A percentile compares a stretch with the other conserved stretches of the same genome.
Conservation (phyloP, 1,140 invertebrate genomes). For the Cydia strobilella region DNA sequence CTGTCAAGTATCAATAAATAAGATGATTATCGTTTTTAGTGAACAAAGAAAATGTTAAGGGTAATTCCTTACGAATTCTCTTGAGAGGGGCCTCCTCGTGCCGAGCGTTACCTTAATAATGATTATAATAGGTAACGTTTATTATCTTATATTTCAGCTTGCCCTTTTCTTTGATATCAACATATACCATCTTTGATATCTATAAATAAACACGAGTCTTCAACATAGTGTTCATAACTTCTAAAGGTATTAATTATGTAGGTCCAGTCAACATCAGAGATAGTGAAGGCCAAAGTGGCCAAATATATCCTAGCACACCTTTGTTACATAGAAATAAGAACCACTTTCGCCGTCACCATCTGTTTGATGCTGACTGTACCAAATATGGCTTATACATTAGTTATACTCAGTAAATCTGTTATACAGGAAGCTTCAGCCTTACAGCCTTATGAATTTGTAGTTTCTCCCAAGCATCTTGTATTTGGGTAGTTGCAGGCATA, state of each 20-base stretch:
- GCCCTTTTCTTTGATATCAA: background rate
- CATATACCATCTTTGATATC: background rate
- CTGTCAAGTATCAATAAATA: slow-evolving; percentile 43
- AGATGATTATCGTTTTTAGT: slow-evolving; percentile 39
- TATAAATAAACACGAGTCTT: slow-evolving; percentile 5
- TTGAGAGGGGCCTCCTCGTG: background rate
- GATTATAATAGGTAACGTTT: slow-evolving; percentile 3
- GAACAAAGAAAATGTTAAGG: slow-evolving; percentile 41
- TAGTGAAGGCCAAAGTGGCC: background rate
- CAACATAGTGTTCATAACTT: slow-evolving; percentile 19
- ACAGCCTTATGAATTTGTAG: no score
- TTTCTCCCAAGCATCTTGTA: no score
- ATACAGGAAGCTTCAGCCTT: no score
- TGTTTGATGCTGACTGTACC: no score
- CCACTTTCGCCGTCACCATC: no score
- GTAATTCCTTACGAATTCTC: slow-evolving; percentile 28
- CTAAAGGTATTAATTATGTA: slow-evolving; percentile 36
- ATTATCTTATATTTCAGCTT: slow-evolving; percentile 26
- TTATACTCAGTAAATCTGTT: no score
- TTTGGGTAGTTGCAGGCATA: background rate
- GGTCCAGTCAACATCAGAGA: background rate
- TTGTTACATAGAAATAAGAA: no score
- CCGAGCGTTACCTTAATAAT: slow-evolving; percentile 34
- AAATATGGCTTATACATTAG: no score
- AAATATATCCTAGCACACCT: no score